Base-by-base conservation (phyloP, 1,140 invertebrate genomes). In the Prorops nasuta region DNA sequence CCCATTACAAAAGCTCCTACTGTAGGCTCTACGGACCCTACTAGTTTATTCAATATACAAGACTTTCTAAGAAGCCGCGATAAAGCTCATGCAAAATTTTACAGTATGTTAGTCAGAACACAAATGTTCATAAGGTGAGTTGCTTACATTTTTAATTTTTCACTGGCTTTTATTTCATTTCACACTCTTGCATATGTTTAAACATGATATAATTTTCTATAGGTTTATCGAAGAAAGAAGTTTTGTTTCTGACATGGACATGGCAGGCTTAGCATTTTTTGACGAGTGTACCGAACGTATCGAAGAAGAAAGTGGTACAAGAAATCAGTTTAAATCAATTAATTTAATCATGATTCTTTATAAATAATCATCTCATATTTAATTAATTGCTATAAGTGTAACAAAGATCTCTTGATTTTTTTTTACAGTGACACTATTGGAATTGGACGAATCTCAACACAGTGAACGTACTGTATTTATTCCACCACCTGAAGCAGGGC, bases 191-290 rank as follows among this genome's bases (percentile, higher is more conserved):
- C 3, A 34, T 34, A 6, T 14, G 20, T 41, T 41, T 3, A 21
- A 2, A 15, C 37, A 21, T 3, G 31, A 28, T 28, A 37, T 44
- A 8, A 39, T 14, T 51, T 54, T 40, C 38, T 46, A 49, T 28
- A 86, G 94, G 34, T 99, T 99, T 76, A 98, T 99, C 58, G 96
- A 99, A 78, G 97, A 99, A 77, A 83, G 96, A 28, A 98, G 94
- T 61, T 98, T 99, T 79, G 93, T 98, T 0, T 96, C 94, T 10
- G 95, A 98, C 64, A 94, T 94, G 72, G 94, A 98, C 79, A 84
- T 86, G 73, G 71, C 74, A 1, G 83, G 84, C 12, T 79, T 99
- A 44, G 92, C 94, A 9, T 99, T 99, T 79, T 99, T 99, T 71
- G 97, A 99, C 76, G 95, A 99, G 71, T 98, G 96, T 69, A 87